phyloP scores from a whole-genome alignment of 2,888 invertebrate species.

The Leptura quadrifasciata region DNA sequence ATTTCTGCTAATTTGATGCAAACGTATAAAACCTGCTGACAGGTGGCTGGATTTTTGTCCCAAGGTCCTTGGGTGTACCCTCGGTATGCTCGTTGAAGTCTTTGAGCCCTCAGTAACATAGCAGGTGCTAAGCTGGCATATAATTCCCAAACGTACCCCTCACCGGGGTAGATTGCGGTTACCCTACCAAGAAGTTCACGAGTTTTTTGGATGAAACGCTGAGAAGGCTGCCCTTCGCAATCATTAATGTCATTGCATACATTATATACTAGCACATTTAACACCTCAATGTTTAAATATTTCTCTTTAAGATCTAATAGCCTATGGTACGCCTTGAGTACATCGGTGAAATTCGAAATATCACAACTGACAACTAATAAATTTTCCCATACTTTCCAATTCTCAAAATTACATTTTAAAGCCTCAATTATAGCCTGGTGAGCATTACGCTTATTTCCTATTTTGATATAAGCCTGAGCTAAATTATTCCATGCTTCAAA shows the following conservation, averaged over 20 bases:
- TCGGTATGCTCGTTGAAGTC: slow-evolving; percentile 86
- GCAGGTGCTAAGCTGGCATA: slow-evolving; percentile 84
- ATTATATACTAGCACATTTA: slow-evolving; percentile 83
- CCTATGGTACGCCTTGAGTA: slow-evolving; percentile 89
- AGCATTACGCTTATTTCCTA: slow-evolving; percentile 90
- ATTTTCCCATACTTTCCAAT: slow-evolving; percentile 98
- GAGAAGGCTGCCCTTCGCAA: slow-evolving; percentile 76
- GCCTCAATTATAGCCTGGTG: slow-evolving; percentile 92
- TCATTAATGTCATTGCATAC: slow-evolving; percentile 81
- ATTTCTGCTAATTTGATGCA: slow-evolving; percentile 78
- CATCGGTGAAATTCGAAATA: slow-evolving; percentile 89
- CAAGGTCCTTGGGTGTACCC: slow-evolving; percentile 83
- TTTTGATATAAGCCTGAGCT: slow-evolving; percentile 92
- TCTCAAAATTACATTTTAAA: slow-evolving; percentile 92
- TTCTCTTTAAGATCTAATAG: slow-evolving; percentile 89
- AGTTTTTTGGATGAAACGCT: slow-evolving; percentile 67
- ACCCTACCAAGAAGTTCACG: slow-evolving; percentile 74
- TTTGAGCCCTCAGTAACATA: slow-evolving; percentile 79
- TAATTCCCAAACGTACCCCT: slow-evolving; percentile 87
- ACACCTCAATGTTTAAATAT: slow-evolving; percentile 85
- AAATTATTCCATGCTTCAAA: slow-evolving; percentile 99
- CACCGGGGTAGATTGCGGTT: slow-evolving; percentile 81
- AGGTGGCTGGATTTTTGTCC: slow-evolving; percentile 77
- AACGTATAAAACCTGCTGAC: slow-evolving; percentile 79
- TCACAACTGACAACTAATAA: slow-evolving; percentile 91